Evolutionary conservation across 2,797 vertebrate genomes (phyloP).

Genomic region (Lacerta agilis): DNA sequence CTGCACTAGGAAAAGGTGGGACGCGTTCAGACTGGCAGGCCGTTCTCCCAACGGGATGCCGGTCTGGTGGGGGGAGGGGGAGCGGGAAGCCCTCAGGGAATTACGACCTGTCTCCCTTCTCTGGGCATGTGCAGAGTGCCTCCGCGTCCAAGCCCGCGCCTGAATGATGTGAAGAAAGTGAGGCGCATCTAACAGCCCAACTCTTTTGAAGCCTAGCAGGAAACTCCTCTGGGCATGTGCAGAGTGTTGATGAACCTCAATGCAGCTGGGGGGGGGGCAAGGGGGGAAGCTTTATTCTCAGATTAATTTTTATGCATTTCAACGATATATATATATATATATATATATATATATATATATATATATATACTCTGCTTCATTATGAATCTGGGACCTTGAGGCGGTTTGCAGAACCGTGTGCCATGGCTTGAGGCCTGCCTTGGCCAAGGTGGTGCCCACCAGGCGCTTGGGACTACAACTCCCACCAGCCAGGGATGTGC

Average conservation of each 20-base stretch:
- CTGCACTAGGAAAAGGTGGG: background rate
- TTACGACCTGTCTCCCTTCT: background rate
- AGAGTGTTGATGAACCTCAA: background rate
- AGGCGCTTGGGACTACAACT: too few species aligned
- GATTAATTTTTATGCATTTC: background rate
- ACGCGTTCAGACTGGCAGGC: background rate
- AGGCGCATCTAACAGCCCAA: too few species aligned
- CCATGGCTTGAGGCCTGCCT: too few species aligned
- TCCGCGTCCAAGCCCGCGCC: background rate
- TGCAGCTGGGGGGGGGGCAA: background rate
- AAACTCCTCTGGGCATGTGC: background rate
- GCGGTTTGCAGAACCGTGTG: too few species aligned
- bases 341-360: too few species aligned
- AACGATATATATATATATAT: too few species aligned
- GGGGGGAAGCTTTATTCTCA: background rate
- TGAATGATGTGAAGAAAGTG: too few species aligned
- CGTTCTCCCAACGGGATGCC: background rate
- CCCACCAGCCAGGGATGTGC: too few species aligned
- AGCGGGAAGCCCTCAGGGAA: background rate
- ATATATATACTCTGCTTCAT: too few species aligned
- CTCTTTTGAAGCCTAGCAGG: background rate
- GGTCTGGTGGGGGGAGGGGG: background rate
- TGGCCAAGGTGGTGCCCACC: too few species aligned
- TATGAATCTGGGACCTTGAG: too few species aligned
- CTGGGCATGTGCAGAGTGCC: background rate